Evolutionary conservation across 1,140 invertebrate genomes (phyloP), one percentile per base, ranked within the genome.

Genomic region (Zaprionus lachaisei): DNA sequence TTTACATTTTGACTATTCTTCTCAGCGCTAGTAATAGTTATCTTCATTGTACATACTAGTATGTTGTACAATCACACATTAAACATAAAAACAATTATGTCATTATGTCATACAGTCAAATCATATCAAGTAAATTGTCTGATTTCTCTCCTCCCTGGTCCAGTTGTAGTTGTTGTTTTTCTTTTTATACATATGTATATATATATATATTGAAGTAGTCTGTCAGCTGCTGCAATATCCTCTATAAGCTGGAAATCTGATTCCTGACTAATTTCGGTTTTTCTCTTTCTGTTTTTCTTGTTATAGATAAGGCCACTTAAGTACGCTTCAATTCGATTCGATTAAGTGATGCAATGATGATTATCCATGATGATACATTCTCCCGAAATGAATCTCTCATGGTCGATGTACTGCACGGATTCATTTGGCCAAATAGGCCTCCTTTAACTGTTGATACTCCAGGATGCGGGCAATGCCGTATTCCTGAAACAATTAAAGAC

Each of bases 381-480:
- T 51, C 44, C 14, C 31, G 37, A 69, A 69, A 47, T 61, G 24
- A 55, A 66, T 12, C 31, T 55, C 37, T 56, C 44, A 44, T n/a
- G 12, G 12, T 11, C 9, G 22, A 31, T 15, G 37, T 44, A 34
- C 38, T 20, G 12, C 26, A 11, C 55, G 56, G 41, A 57, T 54
- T 72, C 65, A 75, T 79, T 87, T 84, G 5, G 71, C 65, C 38
- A 83, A 60, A 60, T 64, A 91, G 54, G 72, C 75, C 2, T 78
- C 44, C 64, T 91, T 91, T 20, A 81, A 17, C 20, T 72, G 56
- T 61, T 91, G 87, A 72, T 91, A 91, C 57, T 91, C 87, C 60
- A 87, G 37, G 62, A 91, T 87, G 55, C 87, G 83, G 6, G 87
- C 72, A 55, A 91, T 67, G 22, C 80, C 83, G 64, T 91, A 91